Evolutionary conservation across 2,888 invertebrate species (phyloP).

Genomic region (Pasiphila rectangulata): DNA sequence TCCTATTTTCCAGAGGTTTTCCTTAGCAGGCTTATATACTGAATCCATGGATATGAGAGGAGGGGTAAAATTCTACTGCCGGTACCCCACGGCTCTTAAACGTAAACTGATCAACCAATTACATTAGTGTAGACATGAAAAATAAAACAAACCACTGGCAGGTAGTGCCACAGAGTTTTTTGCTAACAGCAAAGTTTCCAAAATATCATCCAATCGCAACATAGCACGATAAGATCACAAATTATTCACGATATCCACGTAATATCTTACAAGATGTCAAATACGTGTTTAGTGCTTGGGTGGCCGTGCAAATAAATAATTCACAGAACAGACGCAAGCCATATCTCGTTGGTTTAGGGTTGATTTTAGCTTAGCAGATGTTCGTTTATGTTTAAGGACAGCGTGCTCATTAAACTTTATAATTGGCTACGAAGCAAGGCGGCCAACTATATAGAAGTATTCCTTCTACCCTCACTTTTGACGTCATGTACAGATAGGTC

Average conservation of each 20-base stretch:
- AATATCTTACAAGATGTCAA: conserved; percentile 2
- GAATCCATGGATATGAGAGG: too few species aligned
- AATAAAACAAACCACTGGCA: too few species aligned
- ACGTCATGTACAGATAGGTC: conserved; percentile 16
- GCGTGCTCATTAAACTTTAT: conserved; percentile 51
- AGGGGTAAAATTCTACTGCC: too few species aligned
- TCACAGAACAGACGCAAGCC: neutral
- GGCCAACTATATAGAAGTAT: conserved; percentile 42
- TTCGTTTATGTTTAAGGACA: conserved; percentile 17
- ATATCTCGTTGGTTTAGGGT: conserved; percentile 6
- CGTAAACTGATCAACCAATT: too few species aligned
- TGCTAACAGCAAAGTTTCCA: too few species aligned
- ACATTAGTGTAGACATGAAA: too few species aligned
- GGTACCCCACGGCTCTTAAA: too few species aligned
- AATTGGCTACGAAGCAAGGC: conserved; percentile 46
- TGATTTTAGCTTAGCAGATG: conserved; percentile 1
- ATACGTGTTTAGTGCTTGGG: conserved; percentile 4
- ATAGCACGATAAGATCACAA: too few species aligned
- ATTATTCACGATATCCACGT: too few species aligned
- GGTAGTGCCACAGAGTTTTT: too few species aligned
- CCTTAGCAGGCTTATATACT: too few species aligned
- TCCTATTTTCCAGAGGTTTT: too few species aligned
- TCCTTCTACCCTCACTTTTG: conserved; percentile 36
- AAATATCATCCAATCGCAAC: neutral
- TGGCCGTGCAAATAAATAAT: conserved; percentile 18